Conservation (phyloP, 1,140 invertebrate genomes). For the Bombus difficillimus region DNA sequence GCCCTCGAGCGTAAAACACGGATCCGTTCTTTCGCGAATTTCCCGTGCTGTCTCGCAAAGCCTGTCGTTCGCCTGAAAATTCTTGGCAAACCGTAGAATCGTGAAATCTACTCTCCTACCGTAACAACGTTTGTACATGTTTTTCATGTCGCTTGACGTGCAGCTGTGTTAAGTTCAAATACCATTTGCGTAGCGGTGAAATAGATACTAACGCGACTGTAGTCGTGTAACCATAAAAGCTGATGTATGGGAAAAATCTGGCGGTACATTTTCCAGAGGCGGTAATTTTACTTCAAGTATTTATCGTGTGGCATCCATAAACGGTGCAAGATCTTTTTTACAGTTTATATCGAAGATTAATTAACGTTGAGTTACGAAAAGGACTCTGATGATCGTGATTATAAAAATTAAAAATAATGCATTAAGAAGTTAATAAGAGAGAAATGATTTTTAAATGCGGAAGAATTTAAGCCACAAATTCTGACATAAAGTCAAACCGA, state of each 20-base stretch:
- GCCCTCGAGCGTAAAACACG: background rate
- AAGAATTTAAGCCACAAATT: too few species aligned
- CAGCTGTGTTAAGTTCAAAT: background rate
- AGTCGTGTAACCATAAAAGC: background rate
- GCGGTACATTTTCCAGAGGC: background rate
- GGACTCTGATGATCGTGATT: background rate
- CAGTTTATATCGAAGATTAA: background rate
- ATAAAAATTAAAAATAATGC: background rate
- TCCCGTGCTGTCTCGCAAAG: background rate
- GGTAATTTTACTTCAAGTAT: background rate
- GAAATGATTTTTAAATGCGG: too few species aligned
- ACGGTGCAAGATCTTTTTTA: background rate
- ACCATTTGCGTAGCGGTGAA: too few species aligned
- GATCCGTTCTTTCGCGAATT: background rate
- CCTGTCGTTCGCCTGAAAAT: background rate
- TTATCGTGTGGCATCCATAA: too few species aligned
- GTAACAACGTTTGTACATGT: background rate
- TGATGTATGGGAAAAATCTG: background rate
- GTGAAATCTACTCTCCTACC: background rate
- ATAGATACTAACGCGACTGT: too few species aligned
- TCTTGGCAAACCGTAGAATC: conserved; percentile 17
- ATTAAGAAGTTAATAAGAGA: too few species aligned
- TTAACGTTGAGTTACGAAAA: background rate
- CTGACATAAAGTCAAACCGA: too few species aligned
- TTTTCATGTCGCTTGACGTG: conserved; percentile 3